These are phyloP conservation scores for Malurus leucopterus DNA, from an alignment of 2,797 vertebrate species.

Conservation along the genomic window DNA sequence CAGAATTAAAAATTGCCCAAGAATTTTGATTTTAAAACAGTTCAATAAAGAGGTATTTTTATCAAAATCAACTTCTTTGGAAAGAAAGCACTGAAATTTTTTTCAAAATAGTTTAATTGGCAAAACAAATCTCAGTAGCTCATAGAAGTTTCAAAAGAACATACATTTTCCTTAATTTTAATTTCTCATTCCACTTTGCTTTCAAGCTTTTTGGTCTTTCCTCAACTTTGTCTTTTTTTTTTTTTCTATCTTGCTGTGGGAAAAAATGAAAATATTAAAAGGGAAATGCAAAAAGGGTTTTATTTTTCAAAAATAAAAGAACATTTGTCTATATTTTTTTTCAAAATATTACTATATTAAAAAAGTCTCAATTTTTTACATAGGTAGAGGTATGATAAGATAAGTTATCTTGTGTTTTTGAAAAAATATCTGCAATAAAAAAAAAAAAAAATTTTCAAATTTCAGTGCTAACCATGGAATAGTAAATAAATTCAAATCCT, in stretches of 20 bases:
- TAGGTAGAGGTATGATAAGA: not conserved
- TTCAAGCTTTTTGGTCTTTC: not conserved
- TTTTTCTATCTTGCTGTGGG: not conserved
- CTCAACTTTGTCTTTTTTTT: not conserved
- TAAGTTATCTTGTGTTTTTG: not conserved
- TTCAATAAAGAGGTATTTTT: not conserved
- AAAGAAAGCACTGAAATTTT: not conserved
- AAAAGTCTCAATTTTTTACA: not conserved
- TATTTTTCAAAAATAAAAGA: not conserved
- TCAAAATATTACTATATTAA: not conserved
- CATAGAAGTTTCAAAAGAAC: not conserved
- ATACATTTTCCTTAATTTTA: not conserved
- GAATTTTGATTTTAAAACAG: not conserved
- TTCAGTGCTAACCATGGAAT: not conserved
- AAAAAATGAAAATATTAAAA: not conserved
- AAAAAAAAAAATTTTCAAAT: not conserved
- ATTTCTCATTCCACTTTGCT: not conserved
- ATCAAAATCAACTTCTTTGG: not conserved
- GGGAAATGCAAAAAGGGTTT: accelerated
- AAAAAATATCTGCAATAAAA: not conserved
- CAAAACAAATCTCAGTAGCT: not conserved
- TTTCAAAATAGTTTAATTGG: not conserved
- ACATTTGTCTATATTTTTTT: not conserved
- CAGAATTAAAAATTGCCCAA: not conserved
- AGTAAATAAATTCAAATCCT: not conserved